Evolutionary conservation across 1,140 invertebrate genomes (phyloP), one percentile per base, ranked within the genome.

Genomic region (Octopus bimaculoides): DNA sequence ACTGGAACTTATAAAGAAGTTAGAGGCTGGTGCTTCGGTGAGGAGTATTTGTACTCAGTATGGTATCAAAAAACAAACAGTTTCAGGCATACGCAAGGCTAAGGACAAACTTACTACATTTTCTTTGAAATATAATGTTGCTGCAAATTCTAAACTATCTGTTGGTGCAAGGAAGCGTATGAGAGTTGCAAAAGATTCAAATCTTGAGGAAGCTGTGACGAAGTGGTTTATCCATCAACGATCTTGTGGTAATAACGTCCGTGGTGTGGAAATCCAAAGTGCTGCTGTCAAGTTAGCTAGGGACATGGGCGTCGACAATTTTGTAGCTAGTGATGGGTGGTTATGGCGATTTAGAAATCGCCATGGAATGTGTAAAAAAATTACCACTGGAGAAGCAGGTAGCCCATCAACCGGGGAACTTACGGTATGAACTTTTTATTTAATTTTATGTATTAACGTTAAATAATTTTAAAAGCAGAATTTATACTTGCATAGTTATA

Each of bases 301-400:
- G 10, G 20, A 74, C 41, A 10, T 74, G 73, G 73, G 73, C 10
- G 4, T 17, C 9, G 20, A 74, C 20, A 14, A 10, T 14, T 74
- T 74, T 74, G 20, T 14, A 74, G 73, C 73, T 74, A 74, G 73
- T 74, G 73, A 74, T 74, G 73, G 73, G 10, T 74, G 73, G 73
- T 20, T 74, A 74, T 74, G 73, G 73, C 73, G 73, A 74, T 74
- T 74, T 74, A 10, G 73, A 14, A 74, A 74, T 74, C 73, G 73
- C 20, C 73, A 74, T 74, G 73, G 73, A 74, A 74, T 74, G 10
- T 20, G 41, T 14, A 74, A 74, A 2, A 74, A 74, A 74, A 20
- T 74, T 9, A 10, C 10, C 10, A 10, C 10, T 74, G 73, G 73
- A 74, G 73, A 74, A 74, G 73, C 73, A 14, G 73, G 20, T 74